Conservation (phyloP, 1,140 invertebrate genomes). For the Scaptomyza montana region DNA sequence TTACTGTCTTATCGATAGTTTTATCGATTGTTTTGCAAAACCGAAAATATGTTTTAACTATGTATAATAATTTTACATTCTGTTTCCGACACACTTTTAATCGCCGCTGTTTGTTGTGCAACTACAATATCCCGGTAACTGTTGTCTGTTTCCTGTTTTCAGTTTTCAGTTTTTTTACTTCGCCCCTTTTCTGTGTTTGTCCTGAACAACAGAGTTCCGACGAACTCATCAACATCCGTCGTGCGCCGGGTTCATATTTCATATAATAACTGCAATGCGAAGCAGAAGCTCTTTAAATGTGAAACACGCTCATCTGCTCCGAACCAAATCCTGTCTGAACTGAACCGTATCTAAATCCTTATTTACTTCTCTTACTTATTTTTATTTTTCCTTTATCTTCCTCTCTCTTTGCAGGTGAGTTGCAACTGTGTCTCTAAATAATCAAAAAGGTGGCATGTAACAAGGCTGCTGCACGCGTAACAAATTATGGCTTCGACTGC, state of each 20-base stretch:
- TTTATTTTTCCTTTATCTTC: constrained; percentile 16
- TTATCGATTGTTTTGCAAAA: too few relatives aligned
- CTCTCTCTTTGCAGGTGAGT: constrained; percentile 68
- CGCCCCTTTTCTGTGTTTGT: too few relatives aligned
- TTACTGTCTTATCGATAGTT: too few relatives aligned
- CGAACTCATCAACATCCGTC: constrained; percentile 49
- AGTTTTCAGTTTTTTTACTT: not conserved
- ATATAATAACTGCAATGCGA: constrained; percentile 71
- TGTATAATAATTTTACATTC: too few relatives aligned
- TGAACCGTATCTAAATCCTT: constrained; percentile 25
- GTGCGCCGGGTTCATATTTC: constrained; percentile 54
- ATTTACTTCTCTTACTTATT: constrained; percentile 3
- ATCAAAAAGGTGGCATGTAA: constrained; percentile 1
- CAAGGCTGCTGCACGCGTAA: not conserved
- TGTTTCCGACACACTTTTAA: too few relatives aligned
- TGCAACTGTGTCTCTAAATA: constrained; percentile 31
- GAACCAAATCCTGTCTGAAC: not conserved
- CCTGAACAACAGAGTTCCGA: too few relatives aligned
- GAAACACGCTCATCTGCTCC: constrained; percentile 59
- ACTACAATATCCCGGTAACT: constrained; percentile 2
- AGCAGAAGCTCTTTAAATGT: constrained; percentile 72
- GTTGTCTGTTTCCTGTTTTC: constrained; percentile 10
- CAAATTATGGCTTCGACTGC: constrained; percentile 8
- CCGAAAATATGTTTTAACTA: too few relatives aligned
- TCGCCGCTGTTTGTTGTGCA: too few relatives aligned